Base-by-base conservation (phyloP, 2,797 vertebrate genomes). In the Acanthiza pusilla region DNA sequence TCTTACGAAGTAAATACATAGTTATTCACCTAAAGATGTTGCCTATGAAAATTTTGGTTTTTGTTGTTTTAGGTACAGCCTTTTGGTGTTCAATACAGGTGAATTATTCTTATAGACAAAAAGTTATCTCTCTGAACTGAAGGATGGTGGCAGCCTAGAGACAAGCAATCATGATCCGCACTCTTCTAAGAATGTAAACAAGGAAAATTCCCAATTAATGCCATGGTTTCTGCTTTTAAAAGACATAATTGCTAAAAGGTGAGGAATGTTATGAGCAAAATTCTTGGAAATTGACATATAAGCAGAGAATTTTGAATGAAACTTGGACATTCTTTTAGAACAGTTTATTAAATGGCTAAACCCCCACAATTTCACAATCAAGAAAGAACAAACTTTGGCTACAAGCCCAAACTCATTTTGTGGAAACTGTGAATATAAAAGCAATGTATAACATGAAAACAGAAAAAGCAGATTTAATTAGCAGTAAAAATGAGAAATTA, bases 281-380 rank as follows among this genome's bases (percentile, higher is more conserved):
- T 89, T 93, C 48, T 75, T 89, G 78, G 81, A 85, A 92, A 88
- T 16, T 83, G 25, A 89, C 85, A 80, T n/a, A 30, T 53, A 89
- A 89, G 54, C 40, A 93, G 57, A 74, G 32, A 71, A 83, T 26
- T 51, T 78, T 60, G 26, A 96, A 82, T 74, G 34, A 91, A 88
- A 89, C 30, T 32, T 70, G 30, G 11, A 34, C 0, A 1, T 54
- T 48, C 27, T 80, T 81, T 88, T 30, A 68, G 61, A 86, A 66
- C 25, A 87, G 18, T 76, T 91, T 87, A 70, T 85, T 62, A 89
- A 60, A 91, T 76, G 51, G 38, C 38, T 93, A 94, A 91, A 67
- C 7, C 7, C 16, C 29, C 62, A 61, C 1, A 9, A 85, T 88
- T 91, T 93, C 74, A 91, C 60, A 80, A 79, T 83, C 63, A 91